Evolutionary conservation across 1,140 invertebrate species (phyloP), one percentile per base, ranked within the genome.

Genomic region (Chrysomallon squamiferum): DNA sequence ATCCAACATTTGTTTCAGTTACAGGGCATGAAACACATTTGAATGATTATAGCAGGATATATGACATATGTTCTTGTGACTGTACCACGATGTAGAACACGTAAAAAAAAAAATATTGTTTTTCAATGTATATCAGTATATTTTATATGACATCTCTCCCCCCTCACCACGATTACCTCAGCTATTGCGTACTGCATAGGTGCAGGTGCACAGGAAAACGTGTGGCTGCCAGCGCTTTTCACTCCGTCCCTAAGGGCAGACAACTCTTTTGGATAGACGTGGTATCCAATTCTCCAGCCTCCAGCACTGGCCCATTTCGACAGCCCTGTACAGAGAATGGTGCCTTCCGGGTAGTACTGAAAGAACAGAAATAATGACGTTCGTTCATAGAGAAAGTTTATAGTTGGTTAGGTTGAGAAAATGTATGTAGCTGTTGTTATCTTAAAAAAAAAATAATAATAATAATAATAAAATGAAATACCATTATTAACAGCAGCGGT

Each of bases 231-330:
- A 20, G 80, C 81, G 63, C 79, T 78, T 13, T 57, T 68, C 2
- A 85, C 77, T 11, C 74, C 74, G 2, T 68, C 52, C 65, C 61
- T 66, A 15, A 85, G 59, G 1, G 45, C 1, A 11, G 60, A 47
- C 20, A 85, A 65, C 54, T 81, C 63, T n/a, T 60, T 62, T 13
- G 84, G 84, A 47, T 76, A 84, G 2, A 83, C 70, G 57, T 79
- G 75, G 66, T 84, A 85, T 20, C 84, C 84, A 43, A 83, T 80
- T 64, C 84, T 67, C 82, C 82, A 85, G 18, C 83, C 84, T 32
- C 83, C 83, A 35, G 76, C 80, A 65, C 80, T 78, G 3, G 82
- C 81, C 82, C 83, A 85, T 66, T 85, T 86, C 11, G 83, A 85
- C 56, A 84, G 49, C 11, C 83, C 83, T 13, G 76, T 81, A 62